These are phyloP conservation scores for Scomber japonicus DNA, from an alignment of 2,113 vertebrate genomes.

Conservation along the genomic window DNA sequence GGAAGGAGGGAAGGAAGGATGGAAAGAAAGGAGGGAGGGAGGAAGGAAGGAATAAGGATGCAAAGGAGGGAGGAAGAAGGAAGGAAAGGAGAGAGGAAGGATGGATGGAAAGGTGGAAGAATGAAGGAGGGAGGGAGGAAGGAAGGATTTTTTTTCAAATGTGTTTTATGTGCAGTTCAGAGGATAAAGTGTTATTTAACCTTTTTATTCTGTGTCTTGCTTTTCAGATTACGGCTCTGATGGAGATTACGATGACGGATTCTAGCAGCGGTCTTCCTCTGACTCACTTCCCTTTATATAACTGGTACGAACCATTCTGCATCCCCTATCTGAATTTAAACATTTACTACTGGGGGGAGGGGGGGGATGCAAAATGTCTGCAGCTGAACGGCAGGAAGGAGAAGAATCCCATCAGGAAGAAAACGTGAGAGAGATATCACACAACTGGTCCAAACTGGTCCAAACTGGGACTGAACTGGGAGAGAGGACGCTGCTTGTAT, in stretches of 20 bases:
- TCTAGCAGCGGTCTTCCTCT: slow-evolving; percentile 62
- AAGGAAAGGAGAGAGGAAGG: too few species aligned
- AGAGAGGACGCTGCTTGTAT: neutral
- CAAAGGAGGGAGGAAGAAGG: too few species aligned
- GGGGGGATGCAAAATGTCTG: neutral
- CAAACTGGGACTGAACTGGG: neutral
- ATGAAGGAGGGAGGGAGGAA: too few species aligned
- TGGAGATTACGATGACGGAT: slow-evolving; percentile 90
- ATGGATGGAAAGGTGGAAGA: too few species aligned
- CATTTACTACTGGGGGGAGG: neutral
- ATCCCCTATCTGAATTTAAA: neutral
- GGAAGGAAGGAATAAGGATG: too few species aligned
- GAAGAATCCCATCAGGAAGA: neutral
- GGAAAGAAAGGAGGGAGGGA: too few species aligned
- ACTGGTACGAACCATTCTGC: neutral
- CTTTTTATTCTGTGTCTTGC: neutral
- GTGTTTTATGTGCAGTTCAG: too few species aligned
- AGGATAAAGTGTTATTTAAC: neutral
- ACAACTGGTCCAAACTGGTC: neutral
- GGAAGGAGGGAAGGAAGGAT: too few species aligned
- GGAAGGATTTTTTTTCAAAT: too few species aligned
- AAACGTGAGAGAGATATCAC: neutral
- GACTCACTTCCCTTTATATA: neutral
- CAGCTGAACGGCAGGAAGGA: neutral
- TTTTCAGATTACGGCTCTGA: slow-evolving; percentile 94